Evolutionary conservation across 1,140 invertebrate genomes (phyloP).

Genomic region (Helicorthomorpha holstii): DNA sequence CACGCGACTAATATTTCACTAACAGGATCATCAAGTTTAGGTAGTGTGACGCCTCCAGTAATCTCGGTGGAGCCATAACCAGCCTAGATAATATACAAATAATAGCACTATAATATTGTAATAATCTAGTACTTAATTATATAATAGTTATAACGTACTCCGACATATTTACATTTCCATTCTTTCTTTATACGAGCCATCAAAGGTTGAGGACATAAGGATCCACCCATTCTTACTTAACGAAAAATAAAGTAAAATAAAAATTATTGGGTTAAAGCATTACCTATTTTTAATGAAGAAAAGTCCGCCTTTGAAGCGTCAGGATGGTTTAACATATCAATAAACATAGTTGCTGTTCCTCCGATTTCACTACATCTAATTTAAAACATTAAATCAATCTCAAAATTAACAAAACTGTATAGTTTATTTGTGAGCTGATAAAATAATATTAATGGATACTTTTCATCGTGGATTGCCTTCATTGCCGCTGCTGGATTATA

Average conservation of each 20-base stretch:
- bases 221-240: constrained; percentile 51
- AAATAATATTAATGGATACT: constrained; percentile 25
- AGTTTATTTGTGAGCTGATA: no score
- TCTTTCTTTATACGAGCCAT: constrained; percentile 39
- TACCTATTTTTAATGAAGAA: constrained; percentile 20
- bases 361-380: constrained; percentile 30
- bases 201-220: constrained; percentile 51
- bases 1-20: not conserved
- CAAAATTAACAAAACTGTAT: not conserved
- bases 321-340: constrained; percentile 30
- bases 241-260: constrained; percentile 18
- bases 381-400: not conserved
- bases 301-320: constrained; percentile 19
- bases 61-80: not conserved
- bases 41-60: not conserved
- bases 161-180: constrained; percentile 29
- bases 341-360: constrained; percentile 39
- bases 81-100: not conserved
- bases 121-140: constrained; percentile 2
- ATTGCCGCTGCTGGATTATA: constrained; percentile 51
- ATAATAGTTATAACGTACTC: constrained; percentile 19
- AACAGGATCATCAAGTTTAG: not conserved
- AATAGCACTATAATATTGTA: not conserved
- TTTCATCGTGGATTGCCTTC: constrained; percentile 47
- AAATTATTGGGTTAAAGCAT: not conserved